Evolutionary conservation across 2,888 invertebrate genomes (phyloP).

Genomic region (Palloptera scutellata): DNA sequence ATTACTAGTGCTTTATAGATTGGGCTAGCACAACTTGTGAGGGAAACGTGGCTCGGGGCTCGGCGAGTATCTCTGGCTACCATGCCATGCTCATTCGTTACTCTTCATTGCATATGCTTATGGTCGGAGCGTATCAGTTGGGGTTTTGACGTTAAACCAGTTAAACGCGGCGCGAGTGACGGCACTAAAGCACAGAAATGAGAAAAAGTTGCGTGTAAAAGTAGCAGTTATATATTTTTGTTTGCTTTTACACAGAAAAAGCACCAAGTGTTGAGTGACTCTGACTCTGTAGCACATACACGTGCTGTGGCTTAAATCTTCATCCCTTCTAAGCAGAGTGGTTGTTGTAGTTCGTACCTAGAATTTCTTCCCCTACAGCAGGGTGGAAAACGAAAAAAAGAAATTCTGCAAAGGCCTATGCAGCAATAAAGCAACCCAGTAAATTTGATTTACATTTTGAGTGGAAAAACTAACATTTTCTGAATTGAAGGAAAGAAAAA

Average conservation of each 20-base stretch:
- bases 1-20: not conserved
- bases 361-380: too few species aligned
- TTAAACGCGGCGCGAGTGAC: constrained; percentile 48
- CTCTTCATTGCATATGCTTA: constrained; percentile 34
- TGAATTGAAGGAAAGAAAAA: too few species aligned
- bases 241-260: constrained; percentile 23
- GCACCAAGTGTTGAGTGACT: not conserved
- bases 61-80: not conserved
- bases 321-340: too few species aligned
- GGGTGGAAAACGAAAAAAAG: too few species aligned
- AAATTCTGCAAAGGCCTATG: too few species aligned
- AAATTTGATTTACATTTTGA: too few species aligned
- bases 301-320: too few species aligned
- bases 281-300: not conserved
- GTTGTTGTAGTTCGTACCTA: too few species aligned
- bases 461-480: too few species aligned
- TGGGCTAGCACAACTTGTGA: too few species aligned
- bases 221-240: not conserved
- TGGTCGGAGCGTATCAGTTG: constrained; percentile 36
- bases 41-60: not conserved
- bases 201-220: not conserved
- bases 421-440: too few species aligned
- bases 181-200: constrained; percentile 18
- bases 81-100: constrained; percentile 34
- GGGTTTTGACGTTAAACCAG: constrained; percentile 54